Conservation (phyloP, 2,888 invertebrate genomes). For the Napeogenes inachia region DNA sequence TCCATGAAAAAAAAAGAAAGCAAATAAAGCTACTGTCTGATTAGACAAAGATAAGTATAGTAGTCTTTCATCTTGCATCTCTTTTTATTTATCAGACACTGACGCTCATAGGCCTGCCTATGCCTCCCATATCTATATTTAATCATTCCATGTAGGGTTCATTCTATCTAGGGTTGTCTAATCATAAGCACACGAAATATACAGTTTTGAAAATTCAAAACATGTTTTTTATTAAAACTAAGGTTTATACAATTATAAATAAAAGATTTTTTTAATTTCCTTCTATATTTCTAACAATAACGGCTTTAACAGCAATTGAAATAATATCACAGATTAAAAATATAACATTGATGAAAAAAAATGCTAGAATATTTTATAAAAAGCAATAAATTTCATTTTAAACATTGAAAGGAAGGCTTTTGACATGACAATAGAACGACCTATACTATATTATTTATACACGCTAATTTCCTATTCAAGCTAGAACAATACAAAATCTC, state of each 20-base stretch:
- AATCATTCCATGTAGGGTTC: no score
- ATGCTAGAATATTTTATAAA: not conserved
- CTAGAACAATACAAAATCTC: no score
- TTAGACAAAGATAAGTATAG: no score
- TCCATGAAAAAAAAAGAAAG: no score
- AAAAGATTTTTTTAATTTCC: not conserved
- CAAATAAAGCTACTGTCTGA: no score
- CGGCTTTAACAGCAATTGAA: not conserved
- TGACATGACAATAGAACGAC: not conserved
- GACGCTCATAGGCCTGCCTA: no score
- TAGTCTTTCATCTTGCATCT: no score
- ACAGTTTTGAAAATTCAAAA: no score
- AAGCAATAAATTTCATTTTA: not conserved
- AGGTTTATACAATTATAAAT: not conserved
- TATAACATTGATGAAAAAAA: not conserved
- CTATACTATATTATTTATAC: not conserved
- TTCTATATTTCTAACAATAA: constrained; percentile 5
- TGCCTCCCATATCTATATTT: no score
- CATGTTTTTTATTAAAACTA: not conserved
- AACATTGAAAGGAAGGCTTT: not conserved
- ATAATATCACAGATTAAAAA: constrained; percentile 6
- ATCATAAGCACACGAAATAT: no score
- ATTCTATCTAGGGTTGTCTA: no score
- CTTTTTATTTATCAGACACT: no score
- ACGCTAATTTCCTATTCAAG: not conserved